A percentile compares a stretch with the other conserved stretches of the same genome.
Conservation (phyloP, 2,888 invertebrate species). For the Gastrophysa polygoni region DNA sequence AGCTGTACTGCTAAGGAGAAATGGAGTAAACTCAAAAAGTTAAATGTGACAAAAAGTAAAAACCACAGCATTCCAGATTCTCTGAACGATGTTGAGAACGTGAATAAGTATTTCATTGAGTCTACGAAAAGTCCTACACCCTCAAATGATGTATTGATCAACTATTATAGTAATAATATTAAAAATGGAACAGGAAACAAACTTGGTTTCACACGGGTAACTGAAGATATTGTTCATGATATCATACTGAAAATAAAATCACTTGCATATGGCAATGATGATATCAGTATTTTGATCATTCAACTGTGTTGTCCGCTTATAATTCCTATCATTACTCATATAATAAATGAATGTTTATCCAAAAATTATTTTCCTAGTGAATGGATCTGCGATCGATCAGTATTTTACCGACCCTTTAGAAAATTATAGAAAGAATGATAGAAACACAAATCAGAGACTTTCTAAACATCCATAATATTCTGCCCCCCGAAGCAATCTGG, state of each 20-base stretch:
- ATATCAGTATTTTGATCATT: background rate
- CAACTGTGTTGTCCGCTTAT: background rate
- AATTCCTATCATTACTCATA: conserved; percentile 1
- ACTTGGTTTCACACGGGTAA: background rate
- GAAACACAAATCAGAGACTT: background rate
- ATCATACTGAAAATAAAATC: background rate
- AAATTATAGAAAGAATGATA: background rate
- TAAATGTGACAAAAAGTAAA: no score
- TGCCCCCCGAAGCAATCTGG: background rate
- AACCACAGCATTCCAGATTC: background rate
- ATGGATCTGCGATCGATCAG: background rate
- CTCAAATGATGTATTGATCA: background rate
- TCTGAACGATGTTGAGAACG: background rate
- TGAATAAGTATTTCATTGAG: background rate
- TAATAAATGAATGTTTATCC: background rate
- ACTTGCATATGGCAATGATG: background rate
- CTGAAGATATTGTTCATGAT: background rate
- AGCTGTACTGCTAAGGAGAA: no score
- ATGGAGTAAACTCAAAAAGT: no score
- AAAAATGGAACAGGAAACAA: background rate
- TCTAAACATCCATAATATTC: background rate
- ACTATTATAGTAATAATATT: background rate
- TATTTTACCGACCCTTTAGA: background rate
- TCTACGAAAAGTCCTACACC: no score
- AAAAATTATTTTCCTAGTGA: conserved; percentile 1